phyloP scores from a whole-genome alignment of 1,140 invertebrate genomes.

The Uloborus diversus region DNA sequence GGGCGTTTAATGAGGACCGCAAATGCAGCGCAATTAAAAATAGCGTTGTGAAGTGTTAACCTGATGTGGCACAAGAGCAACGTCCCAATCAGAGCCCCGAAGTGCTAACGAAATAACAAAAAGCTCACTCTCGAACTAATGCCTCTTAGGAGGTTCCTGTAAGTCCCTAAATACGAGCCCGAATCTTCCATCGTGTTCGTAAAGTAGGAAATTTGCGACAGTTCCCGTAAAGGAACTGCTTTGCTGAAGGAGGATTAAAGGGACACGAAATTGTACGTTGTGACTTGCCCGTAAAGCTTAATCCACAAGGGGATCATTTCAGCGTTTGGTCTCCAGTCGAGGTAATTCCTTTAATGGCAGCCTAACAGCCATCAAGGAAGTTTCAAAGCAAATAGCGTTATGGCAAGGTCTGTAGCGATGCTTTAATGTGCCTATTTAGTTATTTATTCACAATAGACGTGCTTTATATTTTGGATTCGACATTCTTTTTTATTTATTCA shows the following conservation, averaged over 20 bases:
- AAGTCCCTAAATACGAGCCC: constrained; percentile 41
- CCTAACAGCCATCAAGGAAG: constrained; percentile 39
- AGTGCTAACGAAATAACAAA: constrained; percentile 17
- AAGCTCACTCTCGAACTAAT: constrained; percentile 20
- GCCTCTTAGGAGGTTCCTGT: constrained; percentile 3
- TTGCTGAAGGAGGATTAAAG: constrained; percentile 48
- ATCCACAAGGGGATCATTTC: constrained; percentile 41
- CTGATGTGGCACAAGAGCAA: too few relatives aligned
- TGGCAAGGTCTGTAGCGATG: constrained; percentile 11
- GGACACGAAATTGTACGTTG: constrained; percentile 21
- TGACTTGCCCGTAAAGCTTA: constrained; percentile 28
- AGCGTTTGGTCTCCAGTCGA: constrained; percentile 27
- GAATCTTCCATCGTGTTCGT: constrained; percentile 15
- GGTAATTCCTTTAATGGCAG: constrained; percentile 52
- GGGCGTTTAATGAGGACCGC: too few relatives aligned
- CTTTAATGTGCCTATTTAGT: constrained; percentile 49
- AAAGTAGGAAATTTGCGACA: constrained; percentile 48
- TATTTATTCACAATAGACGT: constrained; percentile 54
- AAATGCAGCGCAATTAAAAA: too few relatives aligned
- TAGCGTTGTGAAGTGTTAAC: too few relatives aligned
- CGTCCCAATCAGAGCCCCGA: too few relatives aligned
- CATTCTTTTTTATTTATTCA: constrained; percentile 41
- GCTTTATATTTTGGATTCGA: constrained; percentile 19
- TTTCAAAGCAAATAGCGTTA: constrained; percentile 23
- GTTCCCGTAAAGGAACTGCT: constrained; percentile 40